Evolutionary conservation across 1,140 invertebrate species (phyloP), one percentile per base, ranked within the genome.

Genomic region (Heterodera carotae): DNA sequence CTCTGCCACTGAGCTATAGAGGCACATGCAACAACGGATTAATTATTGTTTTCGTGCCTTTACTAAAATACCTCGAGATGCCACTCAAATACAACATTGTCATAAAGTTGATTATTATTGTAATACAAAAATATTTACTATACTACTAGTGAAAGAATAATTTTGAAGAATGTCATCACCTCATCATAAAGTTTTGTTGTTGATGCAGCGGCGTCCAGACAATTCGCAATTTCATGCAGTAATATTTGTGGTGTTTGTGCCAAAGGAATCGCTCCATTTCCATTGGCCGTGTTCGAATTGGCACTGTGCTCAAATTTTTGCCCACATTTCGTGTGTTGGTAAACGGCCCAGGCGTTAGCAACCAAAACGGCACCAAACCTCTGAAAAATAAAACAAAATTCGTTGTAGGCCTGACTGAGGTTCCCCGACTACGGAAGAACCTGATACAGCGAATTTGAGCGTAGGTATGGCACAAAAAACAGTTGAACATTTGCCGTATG

Each of bases 401-500:
- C 0, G 12, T 8, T 8, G 12, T 8, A 69, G 3, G 31, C 12
- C 8, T 27, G n/a, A 27, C 10, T 22, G 33, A 27, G 60, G 53
- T n/a, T n/a, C n/a, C n/a, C n/a, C n/a, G n/a, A 73, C 10, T 25
- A 18, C 8, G 60, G 60, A 60, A 2, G 18, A n/a, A 73, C 72
- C 39, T 83, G 81, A 64, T 77, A 82, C 10, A 83, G 60, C 6
- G 79, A 84, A 25, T 72, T 78, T 12, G 83, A 83, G 25, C 69
- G 72, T 0, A 84, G 48, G 78, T 83, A 84, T 60, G 84, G 83
- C 31, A 78, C 34, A 59, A 83, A 85, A 34, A 83, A 60, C 6
- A 83, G 80, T 56, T 83, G 82, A 36, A 83, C 34, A 2, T 75
- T 76, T 5, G 81, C 18, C 67, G 75, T 39, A 18, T 56, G 48